Conservation (phyloP, 92 coral and sea anemone species). For the Pocillopora meandrina region DNA sequence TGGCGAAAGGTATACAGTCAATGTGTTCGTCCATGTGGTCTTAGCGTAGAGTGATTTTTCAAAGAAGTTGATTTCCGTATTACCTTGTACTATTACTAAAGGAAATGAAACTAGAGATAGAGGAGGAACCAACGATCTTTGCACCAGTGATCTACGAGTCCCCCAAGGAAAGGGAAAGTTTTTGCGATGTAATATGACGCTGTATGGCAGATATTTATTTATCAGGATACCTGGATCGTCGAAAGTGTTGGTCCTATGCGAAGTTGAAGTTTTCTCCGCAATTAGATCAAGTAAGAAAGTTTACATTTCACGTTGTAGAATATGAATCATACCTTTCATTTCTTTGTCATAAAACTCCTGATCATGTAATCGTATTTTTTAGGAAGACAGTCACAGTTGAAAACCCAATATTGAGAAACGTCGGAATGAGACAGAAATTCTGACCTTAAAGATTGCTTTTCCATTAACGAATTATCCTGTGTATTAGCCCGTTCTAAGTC, state of each 20-base stretch:
- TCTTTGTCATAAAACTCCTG: background rate
- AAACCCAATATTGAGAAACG: too few species aligned
- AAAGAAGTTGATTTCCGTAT: too few species aligned
- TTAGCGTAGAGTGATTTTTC: background rate
- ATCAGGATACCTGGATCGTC: background rate
- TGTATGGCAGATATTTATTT: background rate
- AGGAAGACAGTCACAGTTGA: too few species aligned
- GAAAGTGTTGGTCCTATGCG: background rate
- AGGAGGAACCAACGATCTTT: background rate
- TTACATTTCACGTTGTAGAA: background rate
- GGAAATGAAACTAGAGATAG: background rate
- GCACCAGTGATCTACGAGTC: background rate
- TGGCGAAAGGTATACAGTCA: background rate
- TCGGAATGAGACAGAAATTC: too few species aligned
- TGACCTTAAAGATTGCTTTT: too few species aligned
- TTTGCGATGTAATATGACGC: background rate
- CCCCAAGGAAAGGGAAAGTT: fast-evolving
- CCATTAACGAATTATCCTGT: too few species aligned
- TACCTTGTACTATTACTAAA: background rate
- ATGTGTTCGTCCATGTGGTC: background rate
- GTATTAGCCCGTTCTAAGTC: too few species aligned
- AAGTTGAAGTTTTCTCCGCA: slow-evolving; percentile 8
- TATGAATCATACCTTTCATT: background rate
- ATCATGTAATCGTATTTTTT: too few species aligned
- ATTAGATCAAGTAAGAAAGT: background rate